phyloP scores from a whole-genome alignment of 2,888 invertebrate genomes.

The Malachius bipustulatus region DNA sequence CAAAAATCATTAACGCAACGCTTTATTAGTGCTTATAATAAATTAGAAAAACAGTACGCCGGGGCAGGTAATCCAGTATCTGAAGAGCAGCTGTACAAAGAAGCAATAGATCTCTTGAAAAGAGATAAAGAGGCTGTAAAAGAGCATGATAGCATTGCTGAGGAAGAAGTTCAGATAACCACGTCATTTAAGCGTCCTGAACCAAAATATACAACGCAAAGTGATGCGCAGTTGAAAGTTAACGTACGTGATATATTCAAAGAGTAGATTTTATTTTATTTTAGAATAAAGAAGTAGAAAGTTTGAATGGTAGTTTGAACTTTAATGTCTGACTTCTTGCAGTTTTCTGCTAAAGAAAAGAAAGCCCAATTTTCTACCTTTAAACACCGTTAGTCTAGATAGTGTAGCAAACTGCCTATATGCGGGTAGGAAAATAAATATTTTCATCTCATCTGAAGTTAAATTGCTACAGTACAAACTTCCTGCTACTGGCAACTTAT shows the following conservation, averaged over 20 bases:
- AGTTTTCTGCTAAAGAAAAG: too few relatives aligned
- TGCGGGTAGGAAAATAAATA: too few relatives aligned
- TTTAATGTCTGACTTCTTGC: too few relatives aligned
- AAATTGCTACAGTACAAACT: too few relatives aligned
- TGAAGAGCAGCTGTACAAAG: constrained; percentile 41
- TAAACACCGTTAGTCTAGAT: too few relatives aligned
- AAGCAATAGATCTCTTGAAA: constrained; percentile 37
- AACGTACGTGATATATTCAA: constrained; percentile 33
- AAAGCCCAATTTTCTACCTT: too few relatives aligned
- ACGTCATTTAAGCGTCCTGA: constrained; percentile 29
- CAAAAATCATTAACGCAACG: constrained; percentile 46
- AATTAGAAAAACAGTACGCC: constrained; percentile 40
- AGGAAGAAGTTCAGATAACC: constrained; percentile 22
- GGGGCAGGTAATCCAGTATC: constrained; percentile 35
- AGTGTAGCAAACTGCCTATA: too few relatives aligned
- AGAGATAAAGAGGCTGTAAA: constrained; percentile 24
- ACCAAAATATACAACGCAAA: constrained; percentile 20
- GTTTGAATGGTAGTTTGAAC: not conserved
- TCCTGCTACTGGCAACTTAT: too few relatives aligned
- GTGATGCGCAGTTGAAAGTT: constrained; percentile 19
- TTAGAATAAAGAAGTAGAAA: not conserved
- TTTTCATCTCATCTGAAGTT: too few relatives aligned
- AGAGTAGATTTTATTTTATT: constrained; percentile 18
- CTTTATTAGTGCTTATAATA: constrained; percentile 49
- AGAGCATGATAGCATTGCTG: constrained; percentile 11